Evolutionary conservation across 2,113 vertebrate genomes (phyloP).

Genomic region (Cnemophilus loriae): DNA sequence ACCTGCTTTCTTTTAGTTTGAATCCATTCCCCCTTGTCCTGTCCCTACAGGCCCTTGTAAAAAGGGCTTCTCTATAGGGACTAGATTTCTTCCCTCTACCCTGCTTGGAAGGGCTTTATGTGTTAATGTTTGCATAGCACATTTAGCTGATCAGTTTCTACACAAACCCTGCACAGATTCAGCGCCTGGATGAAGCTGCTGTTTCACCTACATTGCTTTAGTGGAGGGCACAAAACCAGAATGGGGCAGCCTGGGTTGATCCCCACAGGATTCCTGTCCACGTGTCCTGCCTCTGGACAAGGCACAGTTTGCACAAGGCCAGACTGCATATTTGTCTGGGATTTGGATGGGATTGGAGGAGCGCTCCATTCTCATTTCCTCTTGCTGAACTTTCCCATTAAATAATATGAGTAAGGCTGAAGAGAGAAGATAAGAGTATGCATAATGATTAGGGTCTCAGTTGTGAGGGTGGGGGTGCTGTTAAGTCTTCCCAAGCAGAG

Average conservation of each 20-base stretch:
- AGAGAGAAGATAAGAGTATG: not conserved
- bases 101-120: not conserved
- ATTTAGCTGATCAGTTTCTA: not conserved
- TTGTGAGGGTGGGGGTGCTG: not conserved
- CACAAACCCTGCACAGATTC: not conserved
- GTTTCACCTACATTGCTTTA: not conserved
- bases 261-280: not conserved
- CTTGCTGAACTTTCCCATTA: not conserved
- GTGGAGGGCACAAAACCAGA: not conserved
- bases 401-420: not conserved
- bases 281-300: not conserved
- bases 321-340: not conserved
- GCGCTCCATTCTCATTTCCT: not conserved
- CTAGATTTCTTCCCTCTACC: not conserved
- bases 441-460: not conserved
- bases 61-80: not conserved
- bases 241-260: not conserved
- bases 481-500: not conserved
- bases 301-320: not conserved
- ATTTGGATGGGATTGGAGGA: not conserved
- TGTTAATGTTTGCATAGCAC: not conserved
- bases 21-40: not conserved
- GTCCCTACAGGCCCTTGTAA: not conserved
- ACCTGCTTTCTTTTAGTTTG: not conserved
- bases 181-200: not conserved